phyloP scores from a whole-genome alignment of 2,113 vertebrate species.

The Heterotilapia buettikoferi region DNA sequence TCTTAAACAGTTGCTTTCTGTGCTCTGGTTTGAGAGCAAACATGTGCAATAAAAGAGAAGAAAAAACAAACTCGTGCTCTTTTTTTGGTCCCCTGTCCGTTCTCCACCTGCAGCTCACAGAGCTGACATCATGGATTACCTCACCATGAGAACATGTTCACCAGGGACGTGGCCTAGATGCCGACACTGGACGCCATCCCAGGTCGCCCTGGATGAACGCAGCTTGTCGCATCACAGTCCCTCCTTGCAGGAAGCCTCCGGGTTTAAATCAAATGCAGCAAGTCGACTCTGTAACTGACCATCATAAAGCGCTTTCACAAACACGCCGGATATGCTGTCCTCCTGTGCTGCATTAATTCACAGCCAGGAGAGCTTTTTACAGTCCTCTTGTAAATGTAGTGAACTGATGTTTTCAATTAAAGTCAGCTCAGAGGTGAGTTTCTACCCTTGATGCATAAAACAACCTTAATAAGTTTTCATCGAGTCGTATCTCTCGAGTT shows the following conservation, averaged over 20 bases:
- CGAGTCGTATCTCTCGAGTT: slow-evolving; percentile 59
- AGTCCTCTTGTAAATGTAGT: slow-evolving; percentile 74
- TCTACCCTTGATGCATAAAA: slow-evolving; percentile 73
- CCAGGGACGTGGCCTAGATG: slow-evolving; percentile 63
- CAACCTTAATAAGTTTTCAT: slow-evolving; percentile 69
- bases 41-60: slow-evolving; percentile 28
- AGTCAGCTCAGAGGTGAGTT: slow-evolving; percentile 70
- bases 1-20: slow-evolving; percentile 10
- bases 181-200: slow-evolving; percentile 25
- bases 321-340: not conserved
- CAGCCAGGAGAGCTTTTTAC: slow-evolving; percentile 73
- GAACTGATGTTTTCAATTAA: slow-evolving; percentile 84
- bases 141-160: slow-evolving; percentile 58
- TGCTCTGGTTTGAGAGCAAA: slow-evolving; percentile 25
- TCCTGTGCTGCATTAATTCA: slow-evolving; percentile 37
- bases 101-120: slow-evolving; percentile 64
- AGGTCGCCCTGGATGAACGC: slow-evolving; percentile 18
- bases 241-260: not conserved
- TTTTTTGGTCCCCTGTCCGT: slow-evolving; percentile 22
- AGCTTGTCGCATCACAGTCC: slow-evolving; percentile 24
- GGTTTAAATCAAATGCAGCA: slow-evolving; percentile 27
- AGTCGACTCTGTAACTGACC: slow-evolving; percentile 10
- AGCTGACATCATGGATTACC: slow-evolving; percentile 65
- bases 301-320: slow-evolving; percentile 26
- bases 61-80: not conserved